phyloP scores from a whole-genome alignment of 1,140 invertebrate genomes.

The Coenobita brevimanus region DNA sequence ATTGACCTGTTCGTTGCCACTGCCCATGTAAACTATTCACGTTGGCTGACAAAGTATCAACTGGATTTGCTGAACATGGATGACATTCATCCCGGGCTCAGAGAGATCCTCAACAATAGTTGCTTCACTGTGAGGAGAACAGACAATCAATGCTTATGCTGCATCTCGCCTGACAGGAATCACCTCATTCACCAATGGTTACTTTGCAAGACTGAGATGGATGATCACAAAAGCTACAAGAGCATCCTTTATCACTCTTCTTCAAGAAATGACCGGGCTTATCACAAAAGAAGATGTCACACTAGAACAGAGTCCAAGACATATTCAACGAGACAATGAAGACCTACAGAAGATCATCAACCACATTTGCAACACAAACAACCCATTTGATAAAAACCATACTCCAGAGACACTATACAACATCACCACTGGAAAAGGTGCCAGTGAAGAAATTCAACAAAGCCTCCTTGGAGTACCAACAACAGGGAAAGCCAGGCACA shows the following conservation, averaged over 20 bases:
- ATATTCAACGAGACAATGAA: background rate
- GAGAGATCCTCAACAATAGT: background rate
- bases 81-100: background rate
- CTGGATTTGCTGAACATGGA: conserved; percentile 3
- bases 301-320: no score
- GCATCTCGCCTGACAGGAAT: background rate
- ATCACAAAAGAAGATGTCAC: no score
- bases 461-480: no score
- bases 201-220: background rate
- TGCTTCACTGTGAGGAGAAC: background rate
- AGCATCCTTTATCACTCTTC: no score
- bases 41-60: background rate
- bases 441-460: no score
- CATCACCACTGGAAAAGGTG: no score
- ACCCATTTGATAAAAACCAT: no score
- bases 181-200: background rate
- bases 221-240: background rate
- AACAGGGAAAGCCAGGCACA: no score
- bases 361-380: no score
- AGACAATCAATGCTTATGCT: background rate
- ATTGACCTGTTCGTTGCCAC: conserved; percentile 4
- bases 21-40: background rate
- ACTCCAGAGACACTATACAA: no score
- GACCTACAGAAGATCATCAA: background rate
- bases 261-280: no score